Base-by-base conservation (phyloP, 2,888 invertebrate species). In the Platerodrilus igneus region DNA sequence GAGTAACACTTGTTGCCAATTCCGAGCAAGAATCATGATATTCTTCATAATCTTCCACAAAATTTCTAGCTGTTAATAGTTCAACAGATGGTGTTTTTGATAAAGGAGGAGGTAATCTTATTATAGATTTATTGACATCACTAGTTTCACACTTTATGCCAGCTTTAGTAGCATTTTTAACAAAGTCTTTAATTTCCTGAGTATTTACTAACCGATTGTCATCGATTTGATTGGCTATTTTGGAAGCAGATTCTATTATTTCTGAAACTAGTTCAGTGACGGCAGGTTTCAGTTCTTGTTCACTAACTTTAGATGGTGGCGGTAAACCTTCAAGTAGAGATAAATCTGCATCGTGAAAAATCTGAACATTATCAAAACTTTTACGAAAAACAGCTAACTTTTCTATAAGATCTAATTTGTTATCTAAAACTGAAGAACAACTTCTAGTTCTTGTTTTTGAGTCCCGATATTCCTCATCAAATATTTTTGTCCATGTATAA, bases 1-100 rank as follows among this genome's bases (percentile, higher is more conserved):
- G 33, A 29, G 56, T 56, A n/a, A 47, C 48, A 6, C 53, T 57
- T 15, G 54, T 51, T 1, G 58, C 58, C 19, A 60, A 35, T 29
- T 59, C 57, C 27, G 63, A 60, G 39, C 67, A 67, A 7, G 64
- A 63, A 38, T 66, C 65, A 50, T 68, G 67, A 39, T 63, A 68
- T 51, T 68, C 68, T 37, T 68, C 68, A 41, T 68, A 68, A 28
- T 68, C 66, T 41, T 68, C 68, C 7, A 67, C 67, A 46, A 68
- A 68, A 43, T 62, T 67, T 37, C 56, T 59, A 4, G 67, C 67
- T 26, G 63, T 61, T 20, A 66, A 50, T 8, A 63, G 38, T 28
- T 61, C 62, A 19, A 49, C 54, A 8, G 63, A 59, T 1, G 66
- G 58, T 6, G 62, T 59, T 13, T 62, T 53, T 6, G 62, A 56